phyloP scores from a whole-genome alignment of 2,113 vertebrate genomes.

The Oceanodroma tethys region DNA sequence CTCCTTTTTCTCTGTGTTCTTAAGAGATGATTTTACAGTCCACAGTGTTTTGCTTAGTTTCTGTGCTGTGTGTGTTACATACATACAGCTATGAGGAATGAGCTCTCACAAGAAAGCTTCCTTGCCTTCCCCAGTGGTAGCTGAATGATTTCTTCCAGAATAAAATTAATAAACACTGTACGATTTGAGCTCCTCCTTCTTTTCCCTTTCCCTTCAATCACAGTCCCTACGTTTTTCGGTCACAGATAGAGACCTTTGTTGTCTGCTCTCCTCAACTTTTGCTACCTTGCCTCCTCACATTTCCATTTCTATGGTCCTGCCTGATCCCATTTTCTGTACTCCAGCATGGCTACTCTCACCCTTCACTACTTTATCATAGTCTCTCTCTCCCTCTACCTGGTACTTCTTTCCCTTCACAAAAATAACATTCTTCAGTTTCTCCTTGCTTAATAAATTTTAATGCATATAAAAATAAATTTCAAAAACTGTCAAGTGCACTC shows the following conservation, averaged over 20 bases:
- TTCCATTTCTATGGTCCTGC: neutral
- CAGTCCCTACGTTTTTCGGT: fast-evolving
- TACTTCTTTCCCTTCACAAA: neutral
- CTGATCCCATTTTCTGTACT: neutral
- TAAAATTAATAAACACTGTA: neutral
- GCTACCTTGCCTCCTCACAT: neutral
- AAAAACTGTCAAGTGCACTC: neutral
- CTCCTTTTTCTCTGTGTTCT: neutral
- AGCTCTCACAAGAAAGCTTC: neutral
- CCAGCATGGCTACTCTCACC: neutral
- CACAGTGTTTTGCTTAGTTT: neutral
- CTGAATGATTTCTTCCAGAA: neutral
- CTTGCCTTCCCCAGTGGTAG: neutral
- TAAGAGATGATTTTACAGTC: neutral
- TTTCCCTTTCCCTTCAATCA: neutral
- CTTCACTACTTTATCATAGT: neutral
- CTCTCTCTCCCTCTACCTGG: neutral
- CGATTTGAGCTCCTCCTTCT: neutral
- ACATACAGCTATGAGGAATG: neutral
- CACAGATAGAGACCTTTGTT: neutral
- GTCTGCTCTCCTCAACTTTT: neutral
- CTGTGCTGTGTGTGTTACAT: neutral
- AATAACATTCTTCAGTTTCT: neutral
- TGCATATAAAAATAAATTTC: neutral
- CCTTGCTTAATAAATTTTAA: neutral